These are phyloP conservation scores for Varecia variegata DNA, from an alignment of 2,797 vertebrate genomes.

Conservation along the genomic window DNA sequence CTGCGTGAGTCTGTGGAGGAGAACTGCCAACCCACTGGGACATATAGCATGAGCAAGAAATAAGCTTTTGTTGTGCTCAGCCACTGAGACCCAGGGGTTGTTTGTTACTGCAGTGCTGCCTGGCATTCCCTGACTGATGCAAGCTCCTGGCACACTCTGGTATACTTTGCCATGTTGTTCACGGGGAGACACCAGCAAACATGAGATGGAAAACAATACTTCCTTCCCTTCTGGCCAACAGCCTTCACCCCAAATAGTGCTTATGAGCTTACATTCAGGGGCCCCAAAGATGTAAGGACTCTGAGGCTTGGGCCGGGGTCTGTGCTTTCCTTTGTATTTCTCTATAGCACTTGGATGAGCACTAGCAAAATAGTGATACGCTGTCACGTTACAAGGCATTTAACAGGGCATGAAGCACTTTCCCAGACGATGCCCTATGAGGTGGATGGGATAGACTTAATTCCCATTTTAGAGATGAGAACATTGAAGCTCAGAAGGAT, in stretches of 20 bases:
- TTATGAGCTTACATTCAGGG: neutral
- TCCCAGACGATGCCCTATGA: neutral
- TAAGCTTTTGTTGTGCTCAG: neutral
- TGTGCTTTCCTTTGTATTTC: neutral
- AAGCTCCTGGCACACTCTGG: neutral
- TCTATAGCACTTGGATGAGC: neutral
- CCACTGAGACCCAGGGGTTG: neutral
- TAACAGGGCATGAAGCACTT: neutral
- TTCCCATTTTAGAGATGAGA: neutral
- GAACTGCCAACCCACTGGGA: fast-evolving
- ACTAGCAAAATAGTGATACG: neutral
- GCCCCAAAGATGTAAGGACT: neutral
- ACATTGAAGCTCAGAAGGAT: neutral
- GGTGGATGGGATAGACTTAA: neutral
- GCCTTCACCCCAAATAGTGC: neutral
- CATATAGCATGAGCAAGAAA: fast-evolving
- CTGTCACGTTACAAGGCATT: neutral
- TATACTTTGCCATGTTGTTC: too few species aligned
- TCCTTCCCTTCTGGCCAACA: neutral
- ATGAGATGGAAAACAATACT: neutral
- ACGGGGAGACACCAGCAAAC: neutral
- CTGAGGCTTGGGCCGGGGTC: neutral
- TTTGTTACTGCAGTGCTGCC: neutral
- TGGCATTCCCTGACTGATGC: neutral
- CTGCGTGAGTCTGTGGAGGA: neutral